Evolutionary conservation across 1,140 invertebrate genomes (phyloP).

Genomic region (Aricia agestis): DNA sequence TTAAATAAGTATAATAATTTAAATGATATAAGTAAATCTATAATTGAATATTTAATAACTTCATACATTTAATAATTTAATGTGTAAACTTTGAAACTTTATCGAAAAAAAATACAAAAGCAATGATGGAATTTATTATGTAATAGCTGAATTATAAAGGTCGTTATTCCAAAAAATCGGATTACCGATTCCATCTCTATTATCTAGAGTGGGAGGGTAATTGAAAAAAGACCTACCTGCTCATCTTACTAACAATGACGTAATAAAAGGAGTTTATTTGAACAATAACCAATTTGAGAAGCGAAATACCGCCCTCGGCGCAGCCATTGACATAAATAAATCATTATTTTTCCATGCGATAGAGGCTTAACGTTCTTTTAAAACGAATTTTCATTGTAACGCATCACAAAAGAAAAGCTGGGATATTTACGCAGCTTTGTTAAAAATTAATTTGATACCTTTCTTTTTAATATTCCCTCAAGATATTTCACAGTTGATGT

Average conservation of each 20-base stretch:
- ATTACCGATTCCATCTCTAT: constrained; percentile 51
- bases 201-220: constrained; percentile 46
- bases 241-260: constrained; percentile 68
- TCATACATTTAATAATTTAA: too few species aligned
- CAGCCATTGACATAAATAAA: constrained; percentile 73
- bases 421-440: constrained; percentile 56
- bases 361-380: constrained; percentile 49
- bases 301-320: constrained; percentile 55
- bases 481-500: constrained; percentile 19
- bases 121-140: not conserved
- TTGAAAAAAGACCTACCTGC: constrained; percentile 55
- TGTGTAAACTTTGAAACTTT: too few species aligned
- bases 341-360: constrained; percentile 58
- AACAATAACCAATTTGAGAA: constrained; percentile 71
- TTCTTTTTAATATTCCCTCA: constrained; percentile 52
- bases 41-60: too few species aligned
- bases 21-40: too few species aligned
- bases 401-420: constrained; percentile 67
- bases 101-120: too few species aligned
- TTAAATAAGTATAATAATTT: too few species aligned
- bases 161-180: constrained; percentile 30
- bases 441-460: constrained; percentile 74
- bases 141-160: not conserved
- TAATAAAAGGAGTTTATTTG: constrained; percentile 71
- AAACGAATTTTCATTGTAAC: constrained; percentile 68